Percentiles rank a stretch among this genome's conserved stretches.
These are phyloP conservation scores for Chloebia gouldiae DNA, from an alignment of 2,113 vertebrate species.

Conservation along the genomic window DNA sequence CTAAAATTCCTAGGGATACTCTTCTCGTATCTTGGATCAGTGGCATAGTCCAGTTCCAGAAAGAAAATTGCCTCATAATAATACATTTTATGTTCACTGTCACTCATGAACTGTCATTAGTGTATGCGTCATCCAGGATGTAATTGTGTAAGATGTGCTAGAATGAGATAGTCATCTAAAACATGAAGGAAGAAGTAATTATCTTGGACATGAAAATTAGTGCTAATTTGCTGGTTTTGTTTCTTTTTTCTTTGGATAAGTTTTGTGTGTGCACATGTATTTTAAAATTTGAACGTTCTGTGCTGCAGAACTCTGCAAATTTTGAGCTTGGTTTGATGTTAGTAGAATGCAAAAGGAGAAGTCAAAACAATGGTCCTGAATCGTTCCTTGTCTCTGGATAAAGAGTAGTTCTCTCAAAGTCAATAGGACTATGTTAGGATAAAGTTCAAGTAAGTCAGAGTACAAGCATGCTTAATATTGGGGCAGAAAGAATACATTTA, in stretches of 20 bases:
- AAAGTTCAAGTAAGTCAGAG: neutral
- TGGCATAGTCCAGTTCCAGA: neutral
- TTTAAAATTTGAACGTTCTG: neutral
- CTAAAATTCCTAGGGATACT: neutral
- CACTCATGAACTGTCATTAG: conserved; percentile 42
- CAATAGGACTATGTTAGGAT: neutral
- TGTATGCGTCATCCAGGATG: conserved; percentile 20
- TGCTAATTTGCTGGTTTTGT: conserved; percentile 55
- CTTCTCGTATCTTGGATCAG: neutral
- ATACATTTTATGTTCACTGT: conserved; percentile 31
- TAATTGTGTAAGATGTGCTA: conserved; percentile 52
- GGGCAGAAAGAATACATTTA: neutral
- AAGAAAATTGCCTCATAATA: neutral
- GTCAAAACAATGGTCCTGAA: conserved; percentile 1
- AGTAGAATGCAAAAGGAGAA: conserved; percentile 10
- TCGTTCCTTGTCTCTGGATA: conserved; percentile 22
- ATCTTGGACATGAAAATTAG: conserved; percentile 58
- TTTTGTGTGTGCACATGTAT: neutral
- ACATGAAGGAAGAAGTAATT: conserved; percentile 49
- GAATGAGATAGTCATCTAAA: conserved; percentile 48
- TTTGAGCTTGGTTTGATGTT: neutral
- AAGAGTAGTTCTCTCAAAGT: conserved; percentile 21
- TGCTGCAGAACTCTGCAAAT: neutral
- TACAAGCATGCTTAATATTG: neutral
- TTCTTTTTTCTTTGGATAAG: conserved; percentile 33